These are phyloP conservation scores for Leptobrachium ailaonicum DNA, from an alignment of 2,113 vertebrate species.

Conservation along the genomic window DNA sequence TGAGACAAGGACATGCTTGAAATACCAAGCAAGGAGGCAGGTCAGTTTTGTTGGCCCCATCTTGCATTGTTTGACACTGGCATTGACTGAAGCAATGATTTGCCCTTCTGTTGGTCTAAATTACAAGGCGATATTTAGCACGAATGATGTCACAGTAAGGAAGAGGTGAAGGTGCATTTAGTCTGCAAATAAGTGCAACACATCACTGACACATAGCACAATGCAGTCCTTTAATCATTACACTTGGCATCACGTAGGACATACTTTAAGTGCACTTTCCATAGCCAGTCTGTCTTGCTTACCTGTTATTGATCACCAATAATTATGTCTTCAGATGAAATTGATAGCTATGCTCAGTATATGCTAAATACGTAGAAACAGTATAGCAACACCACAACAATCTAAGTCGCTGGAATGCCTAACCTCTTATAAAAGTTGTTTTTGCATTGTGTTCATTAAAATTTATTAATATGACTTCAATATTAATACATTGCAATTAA, in stretches of 20 bases:
- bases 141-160: background rate
- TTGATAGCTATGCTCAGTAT: too few species aligned
- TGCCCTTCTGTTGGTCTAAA: background rate
- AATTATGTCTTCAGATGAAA: too few species aligned
- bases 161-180: background rate
- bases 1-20: background rate
- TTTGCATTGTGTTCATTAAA: too few species aligned
- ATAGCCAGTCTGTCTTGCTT: too few species aligned
- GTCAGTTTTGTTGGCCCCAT: background rate
- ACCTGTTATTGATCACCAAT: too few species aligned
- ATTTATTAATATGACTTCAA: too few species aligned
- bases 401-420: too few species aligned
- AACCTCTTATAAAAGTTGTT: too few species aligned
- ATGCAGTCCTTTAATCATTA: background rate
- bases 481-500: too few species aligned
- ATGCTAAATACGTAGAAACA: too few species aligned
- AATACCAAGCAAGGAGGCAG: background rate
- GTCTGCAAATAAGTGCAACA: background rate
- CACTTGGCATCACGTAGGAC: background rate
- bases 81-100: background rate
- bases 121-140: background rate
- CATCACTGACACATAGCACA: slow-evolving; percentile 2
- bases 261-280: too few species aligned
- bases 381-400: too few species aligned
- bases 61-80: background rate